Evolutionary conservation across 1,140 invertebrate genomes (phyloP).

Genomic region (Hycleus cichorii): DNA sequence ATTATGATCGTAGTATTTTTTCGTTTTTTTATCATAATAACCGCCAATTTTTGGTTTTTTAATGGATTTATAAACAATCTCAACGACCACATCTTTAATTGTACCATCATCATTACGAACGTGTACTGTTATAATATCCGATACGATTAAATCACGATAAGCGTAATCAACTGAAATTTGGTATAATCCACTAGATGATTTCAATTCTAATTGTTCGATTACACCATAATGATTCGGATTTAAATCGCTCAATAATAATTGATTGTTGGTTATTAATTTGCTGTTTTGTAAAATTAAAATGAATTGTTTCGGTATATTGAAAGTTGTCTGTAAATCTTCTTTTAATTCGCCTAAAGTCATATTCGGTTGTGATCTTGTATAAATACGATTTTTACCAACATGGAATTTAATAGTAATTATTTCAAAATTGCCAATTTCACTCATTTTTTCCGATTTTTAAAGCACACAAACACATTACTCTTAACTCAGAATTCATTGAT

Average conservation of each 20-base stretch:
- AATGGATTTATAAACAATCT: constrained; percentile 49
- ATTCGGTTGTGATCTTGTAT: constrained; percentile 27
- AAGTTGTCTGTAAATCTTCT: constrained; percentile 12
- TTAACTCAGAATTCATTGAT: no score
- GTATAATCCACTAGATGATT: constrained; percentile 22
- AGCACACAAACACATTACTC: no score
- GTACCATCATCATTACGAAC: constrained; percentile 42
- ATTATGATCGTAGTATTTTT: constrained; percentile 53
- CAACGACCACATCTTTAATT: constrained; percentile 48
- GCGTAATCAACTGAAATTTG: constrained; percentile 28
- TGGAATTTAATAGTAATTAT: constrained; percentile 34
- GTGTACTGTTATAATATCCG: constrained; percentile 48
- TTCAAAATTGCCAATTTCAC: no score
- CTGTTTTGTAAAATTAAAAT: constrained; percentile 6
- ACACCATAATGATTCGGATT: constrained; percentile 24
- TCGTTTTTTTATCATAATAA: constrained; percentile 50
- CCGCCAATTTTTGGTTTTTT: constrained; percentile 57
- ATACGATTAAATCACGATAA: constrained; percentile 34
- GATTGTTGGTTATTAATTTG: constrained; percentile 1
- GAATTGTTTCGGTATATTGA: constrained; percentile 5
- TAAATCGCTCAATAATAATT: constrained; percentile 11
- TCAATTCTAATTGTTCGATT: constrained; percentile 27
- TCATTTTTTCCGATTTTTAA: constrained; percentile 1
- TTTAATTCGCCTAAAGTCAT: constrained; percentile 20
- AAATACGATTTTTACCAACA: constrained; percentile 26